Evolutionary conservation across 2,797 vertebrate species (phyloP).

Genomic region (Artibeus jamaicensis): DNA sequence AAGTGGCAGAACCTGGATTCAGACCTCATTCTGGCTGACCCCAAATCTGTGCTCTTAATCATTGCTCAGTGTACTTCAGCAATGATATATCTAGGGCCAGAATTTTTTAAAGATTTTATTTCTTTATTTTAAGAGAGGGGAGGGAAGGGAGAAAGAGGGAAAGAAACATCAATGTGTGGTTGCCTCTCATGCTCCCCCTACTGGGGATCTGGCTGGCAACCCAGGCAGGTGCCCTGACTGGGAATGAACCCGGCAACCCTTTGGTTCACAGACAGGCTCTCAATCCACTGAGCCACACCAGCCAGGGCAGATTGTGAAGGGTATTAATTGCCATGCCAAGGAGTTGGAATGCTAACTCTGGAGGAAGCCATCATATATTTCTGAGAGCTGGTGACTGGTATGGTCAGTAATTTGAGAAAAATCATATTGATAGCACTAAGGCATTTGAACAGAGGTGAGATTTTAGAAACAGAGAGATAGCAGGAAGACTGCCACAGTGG

Average conservation of each 20-base stretch:
- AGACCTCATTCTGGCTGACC: neutral
- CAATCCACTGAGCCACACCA: too few relatives aligned
- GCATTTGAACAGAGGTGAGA: neutral
- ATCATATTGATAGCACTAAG: neutral
- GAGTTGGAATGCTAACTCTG: neutral
- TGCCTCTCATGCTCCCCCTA: too few relatives aligned
- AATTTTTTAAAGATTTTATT: neutral
- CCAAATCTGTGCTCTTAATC: neutral
- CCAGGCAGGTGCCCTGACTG: too few relatives aligned
- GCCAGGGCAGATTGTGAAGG: neutral
- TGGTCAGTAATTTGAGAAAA: conserved; percentile 1
- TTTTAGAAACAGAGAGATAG: neutral
- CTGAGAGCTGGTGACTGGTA: neutral
- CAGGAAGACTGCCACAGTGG: neutral
- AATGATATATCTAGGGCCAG: neutral
- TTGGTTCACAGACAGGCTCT: too few relatives aligned
- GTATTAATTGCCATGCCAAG: neutral
- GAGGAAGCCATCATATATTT: neutral
- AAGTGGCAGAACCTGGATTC: conserved; percentile 16
- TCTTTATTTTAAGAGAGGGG: too few relatives aligned
- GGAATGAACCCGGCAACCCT: too few relatives aligned
- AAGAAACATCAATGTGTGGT: too few relatives aligned
- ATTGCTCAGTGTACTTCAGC: neutral
- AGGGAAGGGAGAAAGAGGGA: too few relatives aligned
- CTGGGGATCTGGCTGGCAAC: too few relatives aligned